Base-by-base conservation (phyloP, 1,140 invertebrate species). In the Limonius californicus region DNA sequence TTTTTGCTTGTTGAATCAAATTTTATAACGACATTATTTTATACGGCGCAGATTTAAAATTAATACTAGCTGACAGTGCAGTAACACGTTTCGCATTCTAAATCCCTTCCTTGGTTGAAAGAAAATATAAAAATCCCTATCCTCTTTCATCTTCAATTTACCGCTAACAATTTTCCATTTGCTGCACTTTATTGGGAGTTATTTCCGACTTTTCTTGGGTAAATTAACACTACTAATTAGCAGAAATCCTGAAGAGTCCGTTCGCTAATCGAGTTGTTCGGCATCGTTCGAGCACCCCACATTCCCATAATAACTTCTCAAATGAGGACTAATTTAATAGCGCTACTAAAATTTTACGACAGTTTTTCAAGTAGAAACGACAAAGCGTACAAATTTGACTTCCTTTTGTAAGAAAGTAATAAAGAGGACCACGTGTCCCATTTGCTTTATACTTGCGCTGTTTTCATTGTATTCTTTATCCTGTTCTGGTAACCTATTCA, bases 21-120 rank as follows among this genome's bases (percentile, higher is more conserved):
- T 64, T 67, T 67, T 67, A 64, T 67, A 67, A 64, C 65, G 58
- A 54, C 59, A 50, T 50, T 61, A 57, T 55, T 67, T 64, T 64
- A 63, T 63, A 60, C 30, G 53, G 45, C 57, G 39, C 7, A 50
- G 45, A 60, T 59, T 62, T 56, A 35, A 47, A 62, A 62, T 62
- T 62, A 62, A 62, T 62, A 47, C 61, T 50, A 19, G 16, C n/a
- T 16, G 16, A 19, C 45, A 50, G 6, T 50, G 45, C 16, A 50
- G 19, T 50, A 50, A 50, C 45, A 50, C 45, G 45, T 50, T 50
- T 18, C 45, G 3, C 45, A 14, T 16, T 50, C 12, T 2, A 50
- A 18, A 50, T 19, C n/a, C n/a, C n/a, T 39, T 14, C 18, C 45
- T 50, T 18, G 45, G n/a, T n/a, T n/a, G n/a, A n/a, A 18, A 50